Evolutionary conservation across 1,140 invertebrate genomes (phyloP).

Genomic region (Lepidostoma basale): DNA sequence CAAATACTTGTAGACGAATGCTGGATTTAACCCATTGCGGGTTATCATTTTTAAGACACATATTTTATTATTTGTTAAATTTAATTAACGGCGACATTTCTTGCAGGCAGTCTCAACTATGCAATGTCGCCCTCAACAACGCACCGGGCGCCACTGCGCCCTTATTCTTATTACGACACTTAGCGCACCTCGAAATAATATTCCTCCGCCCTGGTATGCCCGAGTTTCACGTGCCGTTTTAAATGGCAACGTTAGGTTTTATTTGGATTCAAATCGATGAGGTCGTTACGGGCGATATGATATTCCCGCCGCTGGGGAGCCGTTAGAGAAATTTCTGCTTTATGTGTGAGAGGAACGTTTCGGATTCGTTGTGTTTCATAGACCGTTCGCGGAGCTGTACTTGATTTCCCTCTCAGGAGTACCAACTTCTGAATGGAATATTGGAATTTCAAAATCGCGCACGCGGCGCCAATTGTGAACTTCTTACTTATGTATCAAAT

Average conservation of each 20-base stretch:
- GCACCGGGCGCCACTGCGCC: too few species aligned
- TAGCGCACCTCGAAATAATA: conserved; percentile 15
- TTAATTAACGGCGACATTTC: too few species aligned
- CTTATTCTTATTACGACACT: conserved; percentile 20
- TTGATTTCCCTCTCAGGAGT: conserved; percentile 4
- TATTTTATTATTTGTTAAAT: too few species aligned
- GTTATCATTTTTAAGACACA: too few species aligned
- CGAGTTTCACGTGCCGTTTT: conserved; percentile 17
- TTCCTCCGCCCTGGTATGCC: conserved; percentile 7
- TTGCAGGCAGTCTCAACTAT: too few species aligned
- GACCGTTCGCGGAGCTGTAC: too few species aligned
- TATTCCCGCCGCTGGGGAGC: conserved; percentile 16
- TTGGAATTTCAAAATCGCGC: conserved; percentile 4
- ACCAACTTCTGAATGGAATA: neutral
- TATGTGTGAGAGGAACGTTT: conserved; percentile 4
- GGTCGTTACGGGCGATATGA: conserved; percentile 28
- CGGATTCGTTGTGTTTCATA: conserved; percentile 23
- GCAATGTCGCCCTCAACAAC: too few species aligned
- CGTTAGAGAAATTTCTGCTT: conserved; percentile 19
- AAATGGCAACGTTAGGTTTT: conserved; percentile 28
- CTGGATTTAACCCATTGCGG: too few species aligned
- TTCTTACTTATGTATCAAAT: too few species aligned
- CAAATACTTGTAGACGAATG: too few species aligned
- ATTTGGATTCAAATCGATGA: conserved; percentile 31
- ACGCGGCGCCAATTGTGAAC: too few species aligned